Conservation (phyloP, 1,140 invertebrate species). For the Condylostylus longicornis region DNA sequence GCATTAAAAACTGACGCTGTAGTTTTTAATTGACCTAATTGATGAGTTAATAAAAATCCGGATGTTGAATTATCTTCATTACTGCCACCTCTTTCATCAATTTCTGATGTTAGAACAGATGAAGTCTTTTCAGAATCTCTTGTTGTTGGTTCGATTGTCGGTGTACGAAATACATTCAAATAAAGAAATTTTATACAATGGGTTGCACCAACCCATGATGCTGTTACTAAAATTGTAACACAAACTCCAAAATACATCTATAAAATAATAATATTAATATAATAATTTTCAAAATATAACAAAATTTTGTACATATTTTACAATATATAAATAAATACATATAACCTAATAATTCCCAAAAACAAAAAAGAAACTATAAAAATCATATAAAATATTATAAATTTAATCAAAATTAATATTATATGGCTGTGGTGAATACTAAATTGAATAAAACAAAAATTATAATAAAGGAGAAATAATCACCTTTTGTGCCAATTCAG, state of each 20-base stretch:
- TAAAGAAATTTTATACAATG: constrained; percentile 80
- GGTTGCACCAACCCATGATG: constrained; percentile 77
- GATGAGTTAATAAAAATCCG: constrained; percentile 21
- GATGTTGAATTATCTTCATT: constrained; percentile 31
- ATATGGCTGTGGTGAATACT: too few species aligned
- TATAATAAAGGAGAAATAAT: too few species aligned
- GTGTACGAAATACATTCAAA: constrained; percentile 35
- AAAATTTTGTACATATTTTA: too few species aligned
- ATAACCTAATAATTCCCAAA: too few species aligned
- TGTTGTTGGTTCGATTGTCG: constrained; percentile 30
- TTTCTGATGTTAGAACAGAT: constrained; percentile 29
- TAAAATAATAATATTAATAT: neutral
- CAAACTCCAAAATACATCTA: constrained; percentile 77
- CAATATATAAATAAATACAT: too few species aligned
- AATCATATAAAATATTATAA: too few species aligned
- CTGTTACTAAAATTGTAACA: constrained; percentile 66
- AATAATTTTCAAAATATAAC: too few species aligned
- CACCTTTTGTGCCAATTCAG: constrained; percentile 53
- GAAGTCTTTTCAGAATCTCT: constrained; percentile 24
- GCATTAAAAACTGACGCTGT: constrained; percentile 44
- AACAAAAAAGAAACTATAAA: too few species aligned
- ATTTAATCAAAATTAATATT: too few species aligned
- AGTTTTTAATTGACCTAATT: constrained; percentile 17
- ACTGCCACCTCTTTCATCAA: constrained; percentile 22
- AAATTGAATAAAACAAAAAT: too few species aligned